Percentiles rank a stretch among this genome's conserved stretches.
These are phyloP conservation scores for Muscina levida DNA, from an alignment of 2,888 invertebrate genomes.

Conservation along the genomic window DNA sequence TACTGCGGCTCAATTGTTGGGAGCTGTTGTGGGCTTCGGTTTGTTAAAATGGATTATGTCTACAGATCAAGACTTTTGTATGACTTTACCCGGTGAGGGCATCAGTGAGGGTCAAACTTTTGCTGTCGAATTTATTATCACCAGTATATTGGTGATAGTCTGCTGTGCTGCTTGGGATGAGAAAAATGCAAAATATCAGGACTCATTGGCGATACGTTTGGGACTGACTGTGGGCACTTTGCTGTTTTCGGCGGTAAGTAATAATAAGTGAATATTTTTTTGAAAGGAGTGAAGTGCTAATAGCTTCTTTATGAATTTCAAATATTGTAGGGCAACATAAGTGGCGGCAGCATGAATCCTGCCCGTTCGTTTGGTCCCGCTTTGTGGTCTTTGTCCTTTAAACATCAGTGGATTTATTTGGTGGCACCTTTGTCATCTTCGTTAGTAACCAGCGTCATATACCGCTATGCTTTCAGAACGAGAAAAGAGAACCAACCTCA, in stretches of 20 bases:
- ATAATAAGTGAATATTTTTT: neutral
- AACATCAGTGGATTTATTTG: constrained; percentile 44
- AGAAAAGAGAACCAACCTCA: neutral
- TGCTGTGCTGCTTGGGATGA: constrained; percentile 48
- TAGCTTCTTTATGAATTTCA: too few species aligned
- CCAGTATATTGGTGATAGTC: constrained; percentile 39
- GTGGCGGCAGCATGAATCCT: constrained; percentile 87
- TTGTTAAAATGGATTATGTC: constrained; percentile 35
- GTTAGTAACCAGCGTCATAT: constrained; percentile 15
- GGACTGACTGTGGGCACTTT: constrained; percentile 44
- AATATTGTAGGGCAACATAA: constrained; percentile 72
- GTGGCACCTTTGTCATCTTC: constrained; percentile 35
- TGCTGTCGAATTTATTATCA: constrained; percentile 35
- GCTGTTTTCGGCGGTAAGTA: constrained; percentile 45
- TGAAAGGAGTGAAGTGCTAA: neutral
- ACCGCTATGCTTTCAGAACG: constrained; percentile 26
- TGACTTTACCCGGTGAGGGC: constrained; percentile 31
- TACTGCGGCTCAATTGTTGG: constrained; percentile 43
- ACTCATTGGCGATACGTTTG: constrained; percentile 39
- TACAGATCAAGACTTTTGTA: constrained; percentile 22
- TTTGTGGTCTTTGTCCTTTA: constrained; percentile 35
- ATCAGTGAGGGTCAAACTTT: constrained; percentile 26
- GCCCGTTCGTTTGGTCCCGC: constrained; percentile 86
- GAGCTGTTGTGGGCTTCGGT: constrained; percentile 44
- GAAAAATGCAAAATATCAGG: constrained; percentile 36